Percentiles rank a stretch among this genome's conserved stretches.
These are phyloP conservation scores for Mohoua ochrocephala DNA, from an alignment of 2,113 vertebrate species.

Conservation along the genomic window DNA sequence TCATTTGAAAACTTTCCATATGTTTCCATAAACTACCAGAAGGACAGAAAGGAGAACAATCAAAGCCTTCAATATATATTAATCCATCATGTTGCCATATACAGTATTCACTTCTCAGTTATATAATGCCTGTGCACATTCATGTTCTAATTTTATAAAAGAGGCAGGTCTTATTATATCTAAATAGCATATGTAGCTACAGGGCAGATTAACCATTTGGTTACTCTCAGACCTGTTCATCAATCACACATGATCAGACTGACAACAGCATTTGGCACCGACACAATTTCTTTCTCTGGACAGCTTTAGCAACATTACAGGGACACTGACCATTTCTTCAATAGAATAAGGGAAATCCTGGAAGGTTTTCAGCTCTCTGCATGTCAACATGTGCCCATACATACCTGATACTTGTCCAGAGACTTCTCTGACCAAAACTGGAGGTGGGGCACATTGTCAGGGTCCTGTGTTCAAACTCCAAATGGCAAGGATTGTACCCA, in stretches of 20 bases:
- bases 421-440: neutral
- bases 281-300: neutral
- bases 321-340: neutral
- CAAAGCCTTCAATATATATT: neutral
- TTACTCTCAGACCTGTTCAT: neutral
- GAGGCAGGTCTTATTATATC: neutral
- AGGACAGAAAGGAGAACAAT: neutral
- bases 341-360: neutral
- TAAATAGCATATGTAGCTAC: neutral
- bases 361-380: neutral
- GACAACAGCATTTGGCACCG: neutral
- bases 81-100: neutral
- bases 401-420: neutral
- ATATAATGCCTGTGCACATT: conserved; percentile 2
- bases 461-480: neutral
- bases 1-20: neutral
- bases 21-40: neutral
- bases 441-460: neutral
- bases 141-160: conserved; percentile 30
- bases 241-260: neutral
- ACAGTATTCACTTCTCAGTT: neutral
- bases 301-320: neutral
- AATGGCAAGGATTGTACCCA: neutral
- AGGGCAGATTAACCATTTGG: neutral
- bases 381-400: rapidly evolving